Percentiles rank a stretch among this genome's conserved stretches.
phyloP scores from a whole-genome alignment of 2,888 invertebrate species.

The Drosophila mettleri region DNA sequence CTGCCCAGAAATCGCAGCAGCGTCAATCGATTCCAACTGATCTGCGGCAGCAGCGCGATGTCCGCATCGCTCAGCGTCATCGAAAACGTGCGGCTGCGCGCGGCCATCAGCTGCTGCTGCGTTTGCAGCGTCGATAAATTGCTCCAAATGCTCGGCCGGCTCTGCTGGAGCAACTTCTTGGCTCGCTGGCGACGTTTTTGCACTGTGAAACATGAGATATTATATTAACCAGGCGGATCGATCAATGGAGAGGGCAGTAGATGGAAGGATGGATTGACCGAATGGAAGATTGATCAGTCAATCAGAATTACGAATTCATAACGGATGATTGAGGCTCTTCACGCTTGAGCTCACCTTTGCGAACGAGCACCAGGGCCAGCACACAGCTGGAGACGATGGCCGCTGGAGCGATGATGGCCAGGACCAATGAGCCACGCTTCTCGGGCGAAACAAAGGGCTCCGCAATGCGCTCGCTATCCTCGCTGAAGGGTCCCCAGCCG shows the following conservation, averaged over 20 bases:
- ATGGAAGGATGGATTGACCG: too few relatives aligned
- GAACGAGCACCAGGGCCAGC: slow-evolving; percentile 74
- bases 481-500: slow-evolving; percentile 93
- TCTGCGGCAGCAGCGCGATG: slow-evolving; percentile 92
- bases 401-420: slow-evolving; percentile 88
- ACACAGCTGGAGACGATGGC: slow-evolving; percentile 84
- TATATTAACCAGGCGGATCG: too few relatives aligned
- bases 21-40: slow-evolving; percentile 93
- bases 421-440: slow-evolving; percentile 85
- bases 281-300: neutral
- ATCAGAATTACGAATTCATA: too few relatives aligned
- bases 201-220: slow-evolving; percentile 86
- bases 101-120: slow-evolving; percentile 86
- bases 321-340: neutral
- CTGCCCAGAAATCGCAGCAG: slow-evolving; percentile 95
- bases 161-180: slow-evolving; percentile 88
- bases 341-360: slow-evolving; percentile 72
- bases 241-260: too few relatives aligned
- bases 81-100: slow-evolving; percentile 89
- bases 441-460: slow-evolving; percentile 83
- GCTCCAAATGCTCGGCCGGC: slow-evolving; percentile 88
- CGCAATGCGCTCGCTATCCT: slow-evolving; percentile 87
- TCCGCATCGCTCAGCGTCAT: slow-evolving; percentile 93
- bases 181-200: slow-evolving; percentile 88
- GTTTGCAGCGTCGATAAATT: slow-evolving; percentile 95